Conservation (phyloP, 2,888 invertebrate species). For the Ichneumoninae sp. region DNA sequence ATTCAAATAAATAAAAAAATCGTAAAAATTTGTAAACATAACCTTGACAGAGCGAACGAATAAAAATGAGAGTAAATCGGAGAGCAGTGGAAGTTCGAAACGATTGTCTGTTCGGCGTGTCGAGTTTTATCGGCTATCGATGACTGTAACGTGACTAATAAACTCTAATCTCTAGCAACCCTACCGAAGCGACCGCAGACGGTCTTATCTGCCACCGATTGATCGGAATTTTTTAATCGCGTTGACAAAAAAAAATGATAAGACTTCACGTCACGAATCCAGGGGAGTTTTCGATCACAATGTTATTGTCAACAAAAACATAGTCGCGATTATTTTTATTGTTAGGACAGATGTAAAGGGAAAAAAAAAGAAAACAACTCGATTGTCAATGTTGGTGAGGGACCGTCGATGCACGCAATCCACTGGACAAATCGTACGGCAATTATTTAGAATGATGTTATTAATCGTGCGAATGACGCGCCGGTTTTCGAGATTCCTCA, state of each 20-base stretch:
- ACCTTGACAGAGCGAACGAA: constrained; percentile 25
- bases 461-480: constrained; percentile 3
- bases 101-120: constrained; percentile 1
- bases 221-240: constrained; percentile 33
- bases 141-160: constrained; percentile 7
- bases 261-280: background rate
- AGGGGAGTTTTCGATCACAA: background rate
- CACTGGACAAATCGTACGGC: constrained; percentile 35
- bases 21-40: constrained; percentile 56
- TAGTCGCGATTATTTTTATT: background rate
- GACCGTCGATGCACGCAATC: constrained; percentile 29
- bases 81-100: constrained; percentile 3
- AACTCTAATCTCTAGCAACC: constrained; percentile 4
- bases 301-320: constrained; percentile 3
- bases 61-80: background rate
- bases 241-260: background rate
- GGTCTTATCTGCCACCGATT: background rate
- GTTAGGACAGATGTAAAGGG: background rate
- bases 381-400: constrained; percentile 22
- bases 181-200: background rate
- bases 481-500: constrained; percentile 9
- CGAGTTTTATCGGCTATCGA: background rate
- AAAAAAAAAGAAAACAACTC: background rate
- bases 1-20: background rate
- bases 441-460: constrained; percentile 33